These are phyloP conservation scores for Cavia porcellus DNA, from an alignment of 2,113 vertebrate species.

Conservation along the genomic window DNA sequence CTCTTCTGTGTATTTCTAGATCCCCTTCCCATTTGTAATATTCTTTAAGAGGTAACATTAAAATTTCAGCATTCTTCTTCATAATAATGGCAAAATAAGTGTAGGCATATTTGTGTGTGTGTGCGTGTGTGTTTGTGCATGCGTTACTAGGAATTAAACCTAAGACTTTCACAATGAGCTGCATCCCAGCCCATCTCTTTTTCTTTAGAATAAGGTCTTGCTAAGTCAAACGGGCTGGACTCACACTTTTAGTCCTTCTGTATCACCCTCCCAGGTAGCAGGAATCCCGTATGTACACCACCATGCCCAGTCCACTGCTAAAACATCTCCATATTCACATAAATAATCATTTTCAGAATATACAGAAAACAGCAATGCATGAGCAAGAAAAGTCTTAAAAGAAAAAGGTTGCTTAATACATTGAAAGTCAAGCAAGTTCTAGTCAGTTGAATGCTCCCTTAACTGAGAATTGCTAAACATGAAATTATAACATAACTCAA, in stretches of 20 bases:
- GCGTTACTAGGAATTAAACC: background rate
- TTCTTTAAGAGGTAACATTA: background rate
- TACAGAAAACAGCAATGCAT: background rate
- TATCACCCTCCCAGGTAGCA: background rate
- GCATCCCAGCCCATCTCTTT: background rate
- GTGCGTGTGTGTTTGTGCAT: background rate
- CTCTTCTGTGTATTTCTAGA: background rate
- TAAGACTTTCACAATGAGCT: background rate
- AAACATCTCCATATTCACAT: background rate
- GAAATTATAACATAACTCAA: constrained; percentile 52
- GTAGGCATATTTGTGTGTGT: background rate
- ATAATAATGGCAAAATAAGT: background rate
- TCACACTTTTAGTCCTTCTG: background rate
- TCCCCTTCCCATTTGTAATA: background rate
- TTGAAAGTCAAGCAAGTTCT: constrained; percentile 17
- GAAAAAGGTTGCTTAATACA: constrained; percentile 15
- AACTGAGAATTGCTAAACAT: constrained; percentile 55
- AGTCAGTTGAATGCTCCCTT: background rate
- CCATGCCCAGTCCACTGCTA: background rate
- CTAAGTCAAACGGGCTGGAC: background rate
- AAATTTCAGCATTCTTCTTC: constrained; percentile 5
- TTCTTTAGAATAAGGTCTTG: background rate
- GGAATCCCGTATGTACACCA: background rate
- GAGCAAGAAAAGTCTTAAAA: constrained; percentile 20
- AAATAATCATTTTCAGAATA: constrained; percentile 30